Evolutionary conservation across 2,797 vertebrate species (phyloP).

Genomic region (Hyperoplus lanceolatus): DNA sequence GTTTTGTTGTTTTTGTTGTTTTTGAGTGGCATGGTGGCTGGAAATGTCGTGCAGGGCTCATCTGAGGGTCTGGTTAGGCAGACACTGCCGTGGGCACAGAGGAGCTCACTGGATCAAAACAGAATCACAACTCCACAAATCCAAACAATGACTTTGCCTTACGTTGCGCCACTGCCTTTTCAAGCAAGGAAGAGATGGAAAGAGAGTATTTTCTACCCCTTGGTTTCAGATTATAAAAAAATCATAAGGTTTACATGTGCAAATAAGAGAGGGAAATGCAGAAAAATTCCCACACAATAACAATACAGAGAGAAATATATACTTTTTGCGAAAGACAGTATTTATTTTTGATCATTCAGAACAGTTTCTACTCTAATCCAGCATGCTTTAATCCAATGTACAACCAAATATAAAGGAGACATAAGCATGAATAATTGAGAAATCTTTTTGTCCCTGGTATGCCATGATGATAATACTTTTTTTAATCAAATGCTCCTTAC

Average conservation of each 20-base stretch:
- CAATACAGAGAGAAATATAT: background rate
- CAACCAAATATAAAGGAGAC: constrained; percentile 45
- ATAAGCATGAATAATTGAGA: constrained; percentile 43
- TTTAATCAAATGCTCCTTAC: constrained; percentile 57
- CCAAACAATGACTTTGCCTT: constrained; percentile 59
- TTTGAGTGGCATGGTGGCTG: constrained; percentile 16
- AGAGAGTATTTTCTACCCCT: background rate
- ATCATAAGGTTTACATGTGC: background rate
- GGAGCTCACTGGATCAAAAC: constrained; percentile 75
- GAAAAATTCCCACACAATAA: background rate
- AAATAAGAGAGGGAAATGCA: background rate
- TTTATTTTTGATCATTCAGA: constrained; percentile 30
- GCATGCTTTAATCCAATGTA: constrained; percentile 42
- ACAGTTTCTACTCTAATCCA: constrained; percentile 31
- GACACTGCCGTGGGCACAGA: constrained; percentile 44
- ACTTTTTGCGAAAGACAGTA: background rate
- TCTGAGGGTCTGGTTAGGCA: constrained; percentile 39
- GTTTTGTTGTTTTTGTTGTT: constrained; percentile 8
- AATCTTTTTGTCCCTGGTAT: background rate
- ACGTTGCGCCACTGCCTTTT: constrained; percentile 21
- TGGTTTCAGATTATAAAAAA: background rate
- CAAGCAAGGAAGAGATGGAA: constrained; percentile 6
- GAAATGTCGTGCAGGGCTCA: constrained; percentile 35
- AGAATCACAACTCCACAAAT: constrained; percentile 63
- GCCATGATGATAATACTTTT: constrained; percentile 35